Evolutionary conservation across 2,113 vertebrate genomes (phyloP).

Genomic region (Herpailurus yagouaroundi): DNA sequence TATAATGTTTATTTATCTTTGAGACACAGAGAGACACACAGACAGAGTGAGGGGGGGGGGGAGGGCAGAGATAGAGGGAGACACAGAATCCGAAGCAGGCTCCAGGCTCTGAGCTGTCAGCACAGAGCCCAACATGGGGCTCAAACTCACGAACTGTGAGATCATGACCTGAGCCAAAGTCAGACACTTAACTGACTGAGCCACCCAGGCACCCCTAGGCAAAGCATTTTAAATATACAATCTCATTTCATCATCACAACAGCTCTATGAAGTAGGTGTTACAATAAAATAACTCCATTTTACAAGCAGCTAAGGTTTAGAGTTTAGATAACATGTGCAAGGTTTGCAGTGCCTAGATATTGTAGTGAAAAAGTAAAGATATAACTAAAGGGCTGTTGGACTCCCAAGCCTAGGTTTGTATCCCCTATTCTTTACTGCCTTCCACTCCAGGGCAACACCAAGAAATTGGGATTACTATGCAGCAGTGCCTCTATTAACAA

Average conservation of each 20-base stretch:
- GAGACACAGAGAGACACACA: too few species aligned
- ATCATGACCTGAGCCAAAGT: too few species aligned
- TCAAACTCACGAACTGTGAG: too few species aligned
- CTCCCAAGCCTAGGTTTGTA: neutral
- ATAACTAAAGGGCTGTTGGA: neutral
- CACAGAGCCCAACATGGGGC: too few species aligned
- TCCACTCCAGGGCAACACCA: neutral
- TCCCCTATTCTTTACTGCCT: neutral
- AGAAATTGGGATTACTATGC: neutral
- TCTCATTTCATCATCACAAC: neutral
- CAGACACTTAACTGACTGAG: too few species aligned
- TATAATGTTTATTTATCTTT: too few species aligned
- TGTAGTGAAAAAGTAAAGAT: neutral
- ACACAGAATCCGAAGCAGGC: too few species aligned
- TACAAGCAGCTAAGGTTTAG: neutral
- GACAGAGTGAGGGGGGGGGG: too few species aligned
- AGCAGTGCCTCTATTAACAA: neutral
- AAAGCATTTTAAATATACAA: neutral
- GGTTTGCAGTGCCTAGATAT: neutral
- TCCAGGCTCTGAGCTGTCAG: too few species aligned
- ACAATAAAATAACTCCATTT: neutral
- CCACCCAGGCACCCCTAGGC: neutral
- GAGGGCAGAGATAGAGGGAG: too few species aligned
- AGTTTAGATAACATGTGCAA: neutral
- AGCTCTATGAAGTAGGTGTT: neutral